phyloP scores from a whole-genome alignment of 2,113 vertebrate species.

The Etia nguti region DNA sequence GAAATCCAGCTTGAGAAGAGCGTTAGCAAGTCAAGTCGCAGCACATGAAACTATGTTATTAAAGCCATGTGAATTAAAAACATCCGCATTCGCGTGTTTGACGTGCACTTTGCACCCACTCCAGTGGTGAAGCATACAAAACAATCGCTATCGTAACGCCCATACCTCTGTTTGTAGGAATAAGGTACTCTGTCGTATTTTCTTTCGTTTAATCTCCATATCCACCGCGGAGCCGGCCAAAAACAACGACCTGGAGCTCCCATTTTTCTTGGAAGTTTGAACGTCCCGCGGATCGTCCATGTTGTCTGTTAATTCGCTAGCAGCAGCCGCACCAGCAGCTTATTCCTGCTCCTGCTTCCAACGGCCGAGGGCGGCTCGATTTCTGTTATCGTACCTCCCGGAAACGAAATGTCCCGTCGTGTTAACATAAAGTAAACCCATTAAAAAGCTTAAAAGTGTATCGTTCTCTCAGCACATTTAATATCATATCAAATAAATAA shows the following conservation, averaged over 20 bases:
- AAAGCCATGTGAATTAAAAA: background rate
- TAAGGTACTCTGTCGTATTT: constrained; percentile 66
- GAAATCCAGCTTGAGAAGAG: background rate
- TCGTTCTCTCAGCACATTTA: background rate
- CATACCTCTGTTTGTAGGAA: constrained; percentile 68
- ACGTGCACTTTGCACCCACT: background rate
- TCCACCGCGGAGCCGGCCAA: constrained; percentile 68
- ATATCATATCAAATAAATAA: background rate
- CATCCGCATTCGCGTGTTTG: background rate
- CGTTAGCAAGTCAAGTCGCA: background rate
- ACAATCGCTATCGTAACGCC: background rate
- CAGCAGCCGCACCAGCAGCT: background rate
- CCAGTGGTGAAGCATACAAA: background rate
- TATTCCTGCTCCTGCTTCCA: background rate
- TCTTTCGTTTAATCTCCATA: constrained; percentile 78
- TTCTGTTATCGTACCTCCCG: accelerated
- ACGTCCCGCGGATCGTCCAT: constrained; percentile 72
- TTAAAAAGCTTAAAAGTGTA: background rate
- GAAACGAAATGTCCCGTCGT: accelerated
- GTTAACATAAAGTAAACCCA: background rate
- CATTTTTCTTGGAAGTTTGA: constrained; percentile 67
- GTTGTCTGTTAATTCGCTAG: constrained; percentile 12
- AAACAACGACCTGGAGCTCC: constrained; percentile 15
- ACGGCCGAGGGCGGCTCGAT: background rate
- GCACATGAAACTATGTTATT: background rate